These are phyloP conservation scores for Sanderia malayensis DNA, from an alignment of 30 jellyfish, hydroid and myxozoan species.

Conservation along the genomic window DNA sequence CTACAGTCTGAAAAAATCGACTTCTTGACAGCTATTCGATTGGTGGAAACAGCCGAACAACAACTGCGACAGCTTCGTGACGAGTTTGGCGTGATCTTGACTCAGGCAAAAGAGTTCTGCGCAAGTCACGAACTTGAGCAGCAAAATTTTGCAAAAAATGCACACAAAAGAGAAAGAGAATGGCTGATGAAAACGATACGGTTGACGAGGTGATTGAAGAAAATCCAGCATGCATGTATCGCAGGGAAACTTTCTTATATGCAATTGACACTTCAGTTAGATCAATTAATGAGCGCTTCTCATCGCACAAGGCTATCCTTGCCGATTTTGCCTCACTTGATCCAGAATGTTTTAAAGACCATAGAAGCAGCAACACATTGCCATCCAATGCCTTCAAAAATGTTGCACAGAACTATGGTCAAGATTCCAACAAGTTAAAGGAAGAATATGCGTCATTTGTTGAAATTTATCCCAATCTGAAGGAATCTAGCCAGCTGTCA, in stretches of 20 bases:
- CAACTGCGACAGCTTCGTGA: no score
- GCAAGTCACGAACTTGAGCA: background rate
- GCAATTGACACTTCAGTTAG: background rate
- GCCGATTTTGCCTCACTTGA: background rate
- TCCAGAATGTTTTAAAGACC: background rate
- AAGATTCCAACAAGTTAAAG: background rate
- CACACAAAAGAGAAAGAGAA: background rate
- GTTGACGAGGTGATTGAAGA: background rate
- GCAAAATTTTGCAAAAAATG: background rate
- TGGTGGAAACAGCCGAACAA: no score
- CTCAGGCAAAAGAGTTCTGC: background rate
- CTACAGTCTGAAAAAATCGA: constrained; percentile 20
- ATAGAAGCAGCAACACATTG: background rate
- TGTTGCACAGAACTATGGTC: background rate
- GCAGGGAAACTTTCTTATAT: background rate
- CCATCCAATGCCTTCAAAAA: background rate
- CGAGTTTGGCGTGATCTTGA: no score
- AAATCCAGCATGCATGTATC: background rate
- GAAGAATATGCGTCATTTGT: background rate
- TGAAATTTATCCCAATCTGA: background rate
- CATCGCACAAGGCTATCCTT: background rate
- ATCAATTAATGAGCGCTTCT: background rate
- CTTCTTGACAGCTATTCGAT: constrained; percentile 18
- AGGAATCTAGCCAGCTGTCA: no score
- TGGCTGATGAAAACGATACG: background rate